Conservation (phyloP, 1,140 invertebrate species). For the Brachionus calyciflorus region DNA sequence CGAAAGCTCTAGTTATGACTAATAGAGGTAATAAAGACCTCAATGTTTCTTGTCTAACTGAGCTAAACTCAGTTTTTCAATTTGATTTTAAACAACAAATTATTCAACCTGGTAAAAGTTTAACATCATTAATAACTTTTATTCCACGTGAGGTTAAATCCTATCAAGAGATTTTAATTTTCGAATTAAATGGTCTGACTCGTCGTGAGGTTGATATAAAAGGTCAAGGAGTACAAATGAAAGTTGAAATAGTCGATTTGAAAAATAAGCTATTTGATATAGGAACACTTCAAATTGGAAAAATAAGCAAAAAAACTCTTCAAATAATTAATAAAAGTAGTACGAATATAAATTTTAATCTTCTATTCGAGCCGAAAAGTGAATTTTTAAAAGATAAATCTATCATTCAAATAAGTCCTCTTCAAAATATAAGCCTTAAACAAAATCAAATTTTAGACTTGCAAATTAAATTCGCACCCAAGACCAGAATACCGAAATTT, state of each 20-base stretch:
- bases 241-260: constrained; percentile 57
- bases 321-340: constrained; percentile 5
- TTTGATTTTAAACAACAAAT: constrained; percentile 56
- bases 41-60: constrained; percentile 58
- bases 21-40: constrained; percentile 59
- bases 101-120: constrained; percentile 51
- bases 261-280: constrained; percentile 56
- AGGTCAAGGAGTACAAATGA: constrained; percentile 55
- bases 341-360: background rate
- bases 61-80: constrained; percentile 52
- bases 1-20: constrained; percentile 53
- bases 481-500: constrained; percentile 54
- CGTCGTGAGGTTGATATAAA: constrained; percentile 55
- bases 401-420: background rate
- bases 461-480: background rate
- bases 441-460: background rate
- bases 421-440: background rate
- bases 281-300: constrained; percentile 52
- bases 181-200: constrained; percentile 60
- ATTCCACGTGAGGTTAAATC: constrained; percentile 55
- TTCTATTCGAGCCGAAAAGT: constrained; percentile 34
- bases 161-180: constrained; percentile 56
- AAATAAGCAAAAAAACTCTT: background rate
- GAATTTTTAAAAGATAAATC: background rate
- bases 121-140: constrained; percentile 56